phyloP scores from a whole-genome alignment of 1,140 invertebrate species.

The Halictus rubicundus region DNA sequence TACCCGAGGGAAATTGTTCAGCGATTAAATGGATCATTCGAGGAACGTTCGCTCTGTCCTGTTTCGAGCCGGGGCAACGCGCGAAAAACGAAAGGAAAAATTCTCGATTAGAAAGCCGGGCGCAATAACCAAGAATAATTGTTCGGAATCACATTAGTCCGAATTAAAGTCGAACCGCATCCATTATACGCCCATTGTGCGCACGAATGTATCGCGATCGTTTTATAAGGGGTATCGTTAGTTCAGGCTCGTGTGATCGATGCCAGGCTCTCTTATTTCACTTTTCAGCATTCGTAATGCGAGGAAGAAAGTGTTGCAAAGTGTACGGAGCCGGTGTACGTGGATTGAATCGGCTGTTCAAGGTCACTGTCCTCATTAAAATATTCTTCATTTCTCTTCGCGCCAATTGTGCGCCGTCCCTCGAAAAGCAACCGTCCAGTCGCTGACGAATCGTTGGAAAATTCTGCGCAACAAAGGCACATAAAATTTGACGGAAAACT shows the following conservation, averaged over 20 bases:
- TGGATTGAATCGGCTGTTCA: not conserved
- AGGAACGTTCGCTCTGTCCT: too few species aligned
- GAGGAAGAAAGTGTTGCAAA: not conserved
- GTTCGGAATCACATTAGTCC: constrained; percentile 7
- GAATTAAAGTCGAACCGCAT: not conserved
- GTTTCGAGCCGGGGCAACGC: too few species aligned
- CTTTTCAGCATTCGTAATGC: not conserved
- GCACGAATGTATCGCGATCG: not conserved
- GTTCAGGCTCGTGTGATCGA: not conserved
- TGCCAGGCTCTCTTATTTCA: not conserved
- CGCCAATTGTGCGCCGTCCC: not conserved
- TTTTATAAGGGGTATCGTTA: not conserved
- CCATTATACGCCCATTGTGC: not conserved
- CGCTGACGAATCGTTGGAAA: too few species aligned
- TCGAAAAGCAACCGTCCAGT: too few species aligned
- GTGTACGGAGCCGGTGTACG: not conserved
- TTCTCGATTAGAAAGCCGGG: constrained; percentile 14
- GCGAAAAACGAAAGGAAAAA: not conserved
- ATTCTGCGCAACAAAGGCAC: too few species aligned
- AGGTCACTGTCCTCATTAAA: not conserved
- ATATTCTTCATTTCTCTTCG: not conserved
- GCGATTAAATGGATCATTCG: constrained; percentile 1
- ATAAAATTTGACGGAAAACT: too few species aligned
- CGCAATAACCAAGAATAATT: not conserved
- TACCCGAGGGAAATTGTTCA: not conserved